These are phyloP conservation scores for Aleiodes sp. DNA, from an alignment of 1,140 invertebrate genomes.

Conservation along the genomic window DNA sequence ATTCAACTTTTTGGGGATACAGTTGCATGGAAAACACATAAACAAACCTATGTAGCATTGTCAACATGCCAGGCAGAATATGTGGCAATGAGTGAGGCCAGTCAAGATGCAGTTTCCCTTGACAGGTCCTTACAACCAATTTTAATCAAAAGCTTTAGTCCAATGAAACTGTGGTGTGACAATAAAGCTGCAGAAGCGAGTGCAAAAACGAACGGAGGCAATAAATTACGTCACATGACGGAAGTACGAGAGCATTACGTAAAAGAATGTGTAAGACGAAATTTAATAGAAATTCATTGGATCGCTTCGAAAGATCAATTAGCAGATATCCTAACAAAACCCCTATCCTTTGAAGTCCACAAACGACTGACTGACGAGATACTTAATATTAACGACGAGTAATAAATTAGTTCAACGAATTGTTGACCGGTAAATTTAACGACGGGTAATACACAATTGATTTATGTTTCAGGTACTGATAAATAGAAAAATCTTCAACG, in stretches of 20 bases:
- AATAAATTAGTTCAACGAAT: too few species aligned
- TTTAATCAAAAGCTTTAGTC: background rate
- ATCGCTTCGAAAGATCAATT: constrained; percentile 19
- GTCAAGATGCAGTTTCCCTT: constrained; percentile 32
- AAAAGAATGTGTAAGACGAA: constrained; percentile 19
- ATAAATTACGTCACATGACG: background rate
- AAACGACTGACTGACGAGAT: background rate
- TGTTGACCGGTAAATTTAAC: too few species aligned
- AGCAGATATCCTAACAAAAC: constrained; percentile 33
- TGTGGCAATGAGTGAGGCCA: constrained; percentile 29
- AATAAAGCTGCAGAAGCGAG: background rate
- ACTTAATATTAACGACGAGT: constrained; percentile 1
- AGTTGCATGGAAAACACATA: constrained; percentile 13
- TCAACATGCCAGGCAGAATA: background rate
- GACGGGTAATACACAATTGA: too few species aligned
- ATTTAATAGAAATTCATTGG: constrained; percentile 24
- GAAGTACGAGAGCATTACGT: constrained; percentile 22
- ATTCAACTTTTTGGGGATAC: constrained; percentile 18
- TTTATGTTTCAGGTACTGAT: too few species aligned
- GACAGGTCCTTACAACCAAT: constrained; percentile 9
- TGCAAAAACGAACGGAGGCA: background rate
- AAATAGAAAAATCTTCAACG: too few species aligned
- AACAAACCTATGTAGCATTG: constrained; percentile 17
- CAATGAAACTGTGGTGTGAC: constrained; percentile 10
- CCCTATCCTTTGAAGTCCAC: constrained; percentile 8